Evolutionary conservation across 2,888 invertebrate genomes (phyloP).

Genomic region (Colostygia pectinataria): DNA sequence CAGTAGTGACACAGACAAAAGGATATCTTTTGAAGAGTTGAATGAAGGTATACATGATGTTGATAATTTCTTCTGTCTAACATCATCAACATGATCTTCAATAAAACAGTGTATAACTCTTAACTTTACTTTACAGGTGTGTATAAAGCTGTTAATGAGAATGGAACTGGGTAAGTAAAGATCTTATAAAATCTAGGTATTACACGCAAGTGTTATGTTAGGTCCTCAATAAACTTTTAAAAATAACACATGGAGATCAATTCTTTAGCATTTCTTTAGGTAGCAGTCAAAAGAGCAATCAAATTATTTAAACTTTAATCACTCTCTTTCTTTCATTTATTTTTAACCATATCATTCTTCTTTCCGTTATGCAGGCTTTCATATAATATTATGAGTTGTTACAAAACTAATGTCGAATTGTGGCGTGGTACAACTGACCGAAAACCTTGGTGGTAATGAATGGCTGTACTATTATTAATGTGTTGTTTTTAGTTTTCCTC

Average conservation of each 20-base stretch:
- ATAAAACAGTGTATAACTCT: background rate
- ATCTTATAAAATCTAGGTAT: too few relatives aligned
- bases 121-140: slow-evolving; percentile 50
- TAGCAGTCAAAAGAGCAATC: too few relatives aligned
- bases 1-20: slow-evolving; percentile 33
- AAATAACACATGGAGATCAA: too few relatives aligned
- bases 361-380: slow-evolving; percentile 49
- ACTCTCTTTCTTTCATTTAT: background rate
- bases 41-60: slow-evolving; percentile 50
- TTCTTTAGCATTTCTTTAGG: too few relatives aligned
- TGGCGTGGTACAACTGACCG: slow-evolving; percentile 54
- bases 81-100: too few relatives aligned
- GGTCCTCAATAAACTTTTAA: too few relatives aligned
- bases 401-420: slow-evolving; percentile 61
- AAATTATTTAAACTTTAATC: background rate
- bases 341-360: slow-evolving; percentile 10
- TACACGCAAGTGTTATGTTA: too few relatives aligned
- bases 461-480: slow-evolving; percentile 10
- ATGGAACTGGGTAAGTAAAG: slow-evolving; percentile 63
- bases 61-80: background rate
- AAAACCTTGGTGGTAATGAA: slow-evolving; percentile 70
- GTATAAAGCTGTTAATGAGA: slow-evolving; percentile 58
- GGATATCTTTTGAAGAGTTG: slow-evolving; percentile 49
- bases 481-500: slow-evolving; percentile 9
- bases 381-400: slow-evolving; percentile 64